Conservation (phyloP, 2,888 invertebrate species). For the Fragum sueziense region DNA sequence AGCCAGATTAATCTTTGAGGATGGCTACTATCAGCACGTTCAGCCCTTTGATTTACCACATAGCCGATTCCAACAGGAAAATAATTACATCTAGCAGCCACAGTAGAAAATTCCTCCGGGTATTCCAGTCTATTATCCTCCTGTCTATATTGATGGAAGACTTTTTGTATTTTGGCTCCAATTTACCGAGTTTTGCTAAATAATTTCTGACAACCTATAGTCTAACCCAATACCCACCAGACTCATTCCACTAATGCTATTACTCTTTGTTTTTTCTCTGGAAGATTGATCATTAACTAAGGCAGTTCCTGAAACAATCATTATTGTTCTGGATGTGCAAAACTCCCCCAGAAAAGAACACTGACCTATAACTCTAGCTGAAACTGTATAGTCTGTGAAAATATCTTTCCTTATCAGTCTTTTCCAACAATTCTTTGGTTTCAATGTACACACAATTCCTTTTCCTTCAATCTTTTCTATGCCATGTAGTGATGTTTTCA, state of each 20-base stretch:
- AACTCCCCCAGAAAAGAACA: no score
- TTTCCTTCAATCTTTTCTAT: no score
- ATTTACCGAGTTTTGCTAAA: slow-evolving; percentile 20
- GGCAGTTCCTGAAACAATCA: background rate
- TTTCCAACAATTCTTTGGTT: no score
- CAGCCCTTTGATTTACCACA: no score
- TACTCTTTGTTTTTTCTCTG: slow-evolving; percentile 19
- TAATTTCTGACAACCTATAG: slow-evolving; percentile 22
- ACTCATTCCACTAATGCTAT: slow-evolving; percentile 9
- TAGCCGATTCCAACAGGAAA: background rate
- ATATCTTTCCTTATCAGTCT: no score
- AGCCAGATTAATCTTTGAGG: no score
- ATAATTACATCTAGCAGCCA: background rate
- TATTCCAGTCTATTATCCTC: slow-evolving; percentile 21
- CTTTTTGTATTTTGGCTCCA: slow-evolving; percentile 15
- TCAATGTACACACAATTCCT: no score
- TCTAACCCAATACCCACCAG: background rate
- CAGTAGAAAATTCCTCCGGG: slow-evolving; percentile 5
- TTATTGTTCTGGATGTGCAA: background rate
- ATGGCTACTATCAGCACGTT: no score
- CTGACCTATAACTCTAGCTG: no score
- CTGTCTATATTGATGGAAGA: slow-evolving; percentile 16
- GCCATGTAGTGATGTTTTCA: no score
- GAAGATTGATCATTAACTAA: slow-evolving; percentile 9
- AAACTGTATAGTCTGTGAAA: no score